Evolutionary conservation across 1,140 invertebrate genomes (phyloP), one percentile per base, ranked within the genome.

Genomic region (Aphelenchoides besseyi): DNA sequence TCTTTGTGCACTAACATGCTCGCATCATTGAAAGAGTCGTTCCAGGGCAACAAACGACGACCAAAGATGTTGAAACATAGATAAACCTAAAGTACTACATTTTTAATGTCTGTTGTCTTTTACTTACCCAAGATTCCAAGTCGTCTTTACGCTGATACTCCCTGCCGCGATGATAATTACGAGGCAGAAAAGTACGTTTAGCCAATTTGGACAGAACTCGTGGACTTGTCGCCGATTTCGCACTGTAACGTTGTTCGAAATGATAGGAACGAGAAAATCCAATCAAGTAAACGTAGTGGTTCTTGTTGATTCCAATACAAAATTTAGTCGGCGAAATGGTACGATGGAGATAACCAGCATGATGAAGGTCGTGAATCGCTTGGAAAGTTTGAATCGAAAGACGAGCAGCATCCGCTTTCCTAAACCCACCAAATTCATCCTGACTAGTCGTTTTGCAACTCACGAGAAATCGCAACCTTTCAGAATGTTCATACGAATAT

Each of bases 211-310:
- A 12, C 1, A 63, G 61, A 18, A 26, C 30, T 9, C 16, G 26
- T 5, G 61, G 12, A 9, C 3, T 26, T 30, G 5, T 63, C 12
- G 61, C 2, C 5, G 26, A 23, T 18, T 63, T 3, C 32, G 30
- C 61, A 32, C 18, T 18, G 18, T 63, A 62, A 23, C 61, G 26
- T 63, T 63, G 61, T 3, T 63, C 32, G 61, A 63, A 63, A 12
- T 63, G 61, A 30, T 8, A 63, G 32, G 29, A 18, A 18, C 23
- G 26, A 18, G 61, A 63, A 5, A 63, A 63, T 1, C 61, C 61
- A 9, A 23, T 32, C 61, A 52, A 9, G 32, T 63, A 63, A 3
- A 63, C 32, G 18, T 26, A 63, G 23, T 23, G 26, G 30, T 30
- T 30, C 5, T 63, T 63, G 18, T 63, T 32, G 23, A 63, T 29